Evolutionary conservation across 1,140 invertebrate genomes (phyloP), one percentile per base, ranked within the genome.

Genomic region (Heterodera carotae): DNA sequence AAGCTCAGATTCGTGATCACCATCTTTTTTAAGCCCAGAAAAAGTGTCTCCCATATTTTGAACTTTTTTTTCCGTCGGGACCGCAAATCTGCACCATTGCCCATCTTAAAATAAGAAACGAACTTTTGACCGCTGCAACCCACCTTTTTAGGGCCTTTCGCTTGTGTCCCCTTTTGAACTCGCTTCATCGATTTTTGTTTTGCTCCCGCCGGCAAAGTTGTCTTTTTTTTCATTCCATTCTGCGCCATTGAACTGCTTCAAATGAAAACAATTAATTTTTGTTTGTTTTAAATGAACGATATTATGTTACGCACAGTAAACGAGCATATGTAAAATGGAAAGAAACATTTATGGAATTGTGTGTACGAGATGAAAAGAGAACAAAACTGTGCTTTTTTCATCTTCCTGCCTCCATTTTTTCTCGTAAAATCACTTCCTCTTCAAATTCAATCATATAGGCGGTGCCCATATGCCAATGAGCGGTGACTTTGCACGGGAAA

Each of bases 371-470:
- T 8, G 12, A 39, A 4, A 43, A 43, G 12, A 43, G 12, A 0
- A 43, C 6, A 43, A 43, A 43, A 43, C 39, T 1, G 39, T 12
- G 10, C 33, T 29, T 10, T 66, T 12, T 12, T 29, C 33, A 66
- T 66, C 62, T 66, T 6, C 62, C 29, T 0, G 62, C 62, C 62
- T 66, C 64, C 34, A 74, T 33, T 29, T 96, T 97, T 87, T 98
- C 96, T 85, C 96, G 91, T 1, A 91, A 90, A 78, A 98, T 94
- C 59, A 98, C 95, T 76, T 92, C 91, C 86, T 97, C 94, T 84
- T 98, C 95, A 90, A 99, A 98, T 89, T 97, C 95, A 25, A 99
- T 94, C 93, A 98, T 96, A 85, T 98, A 98, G 1, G 97, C 97
- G 27, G 96, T 98, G 78, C 96, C 97, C 89, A 98, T 97, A 88